A percentile compares a stretch with the other conserved stretches of the same genome.
These are phyloP conservation scores for Lasioglossum leucozonium DNA, from an alignment of 2,888 invertebrate genomes.

Conservation along the genomic window DNA sequence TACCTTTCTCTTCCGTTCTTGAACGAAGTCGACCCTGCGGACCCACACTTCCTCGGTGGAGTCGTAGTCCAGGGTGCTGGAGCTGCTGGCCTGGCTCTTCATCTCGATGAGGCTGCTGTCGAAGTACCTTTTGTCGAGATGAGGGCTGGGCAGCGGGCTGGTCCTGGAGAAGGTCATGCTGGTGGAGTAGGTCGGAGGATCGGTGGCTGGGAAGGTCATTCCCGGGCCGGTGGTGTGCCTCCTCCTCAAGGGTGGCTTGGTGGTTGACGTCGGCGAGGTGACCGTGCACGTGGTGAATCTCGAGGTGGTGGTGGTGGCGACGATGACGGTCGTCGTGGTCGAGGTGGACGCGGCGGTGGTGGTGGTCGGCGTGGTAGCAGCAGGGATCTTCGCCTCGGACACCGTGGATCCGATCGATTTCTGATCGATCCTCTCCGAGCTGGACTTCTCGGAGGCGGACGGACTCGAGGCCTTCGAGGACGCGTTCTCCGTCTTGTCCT, in stretches of 20 bases:
- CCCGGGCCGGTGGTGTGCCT: conserved; percentile 82
- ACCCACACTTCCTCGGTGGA: conserved; percentile 90
- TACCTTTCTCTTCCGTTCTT: conserved; percentile 86
- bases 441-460: conserved; percentile 81
- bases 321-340: conserved; percentile 20
- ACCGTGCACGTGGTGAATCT: conserved; percentile 80
- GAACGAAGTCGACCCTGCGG: conserved; percentile 86
- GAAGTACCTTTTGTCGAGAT: conserved; percentile 92
- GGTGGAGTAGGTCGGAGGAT: conserved; percentile 82
- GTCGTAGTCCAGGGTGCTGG: conserved; percentile 86
- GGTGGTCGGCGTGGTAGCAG: conserved; percentile 15
- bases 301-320: conserved; percentile 66
- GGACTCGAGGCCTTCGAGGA: conserved; percentile 78
- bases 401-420: conserved; percentile 74
- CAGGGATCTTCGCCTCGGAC: conserved; percentile 65
- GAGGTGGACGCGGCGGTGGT: conserved; percentile 15
- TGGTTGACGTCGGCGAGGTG: conserved; percentile 79
- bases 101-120: conserved; percentile 93
- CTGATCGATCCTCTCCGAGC: conserved; percentile 81
- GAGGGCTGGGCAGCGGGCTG: conserved; percentile 87
- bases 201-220: conserved; percentile 83
- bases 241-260: conserved; percentile 80
- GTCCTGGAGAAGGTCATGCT: conserved; percentile 83
- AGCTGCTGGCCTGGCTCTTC: conserved; percentile 89
- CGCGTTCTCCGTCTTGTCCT: conserved; percentile 74